Conservation (phyloP, 2,113 vertebrate species). For the Thermophis baileyi region DNA sequence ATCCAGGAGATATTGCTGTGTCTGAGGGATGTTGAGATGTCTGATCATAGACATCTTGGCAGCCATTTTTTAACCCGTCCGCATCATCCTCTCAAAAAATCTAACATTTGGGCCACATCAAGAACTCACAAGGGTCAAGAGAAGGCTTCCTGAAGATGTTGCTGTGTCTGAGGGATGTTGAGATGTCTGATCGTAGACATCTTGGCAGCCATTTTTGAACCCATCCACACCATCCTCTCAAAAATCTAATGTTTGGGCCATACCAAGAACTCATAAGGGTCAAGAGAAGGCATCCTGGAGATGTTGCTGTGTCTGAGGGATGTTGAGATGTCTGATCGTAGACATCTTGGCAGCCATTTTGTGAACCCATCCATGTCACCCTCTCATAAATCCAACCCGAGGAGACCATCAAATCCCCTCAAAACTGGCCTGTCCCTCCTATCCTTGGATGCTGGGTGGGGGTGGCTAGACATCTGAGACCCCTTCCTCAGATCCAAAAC, state of each 20-base stretch:
- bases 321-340: not conserved
- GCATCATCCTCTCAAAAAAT: not conserved
- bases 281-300: not conserved
- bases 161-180: not conserved
- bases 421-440: not conserved
- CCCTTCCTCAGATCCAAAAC: conserved; percentile 13
- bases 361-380: not conserved
- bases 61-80: not conserved
- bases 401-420: not conserved
- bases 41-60: not conserved
- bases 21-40: not conserved
- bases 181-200: not conserved
- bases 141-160: not conserved
- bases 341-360: not conserved
- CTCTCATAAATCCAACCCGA: not conserved
- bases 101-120: not conserved
- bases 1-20: not conserved
- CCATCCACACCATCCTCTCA: not conserved
- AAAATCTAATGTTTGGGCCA: not conserved
- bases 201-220: not conserved
- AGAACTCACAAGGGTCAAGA: not conserved
- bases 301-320: not conserved
- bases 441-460: not conserved
- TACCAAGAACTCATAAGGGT: not conserved
- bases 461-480: not conserved